Evolutionary conservation across 2,888 invertebrate species (phyloP).

Genomic region (Loripinus fragilis): DNA sequence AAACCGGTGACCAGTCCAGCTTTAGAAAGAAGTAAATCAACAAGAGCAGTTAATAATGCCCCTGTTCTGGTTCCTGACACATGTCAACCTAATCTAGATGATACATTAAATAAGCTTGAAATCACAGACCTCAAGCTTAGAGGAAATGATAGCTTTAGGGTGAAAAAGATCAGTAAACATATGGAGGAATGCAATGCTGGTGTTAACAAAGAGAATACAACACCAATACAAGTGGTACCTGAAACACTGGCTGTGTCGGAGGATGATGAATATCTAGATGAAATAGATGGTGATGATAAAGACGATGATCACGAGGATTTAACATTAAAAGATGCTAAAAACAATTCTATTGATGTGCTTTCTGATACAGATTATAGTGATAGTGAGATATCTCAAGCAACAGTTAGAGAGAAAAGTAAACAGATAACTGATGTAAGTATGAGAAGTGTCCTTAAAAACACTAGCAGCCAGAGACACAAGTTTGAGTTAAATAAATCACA

Average conservation of each 20-base stretch:
- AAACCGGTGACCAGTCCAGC: not conserved
- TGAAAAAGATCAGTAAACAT: not conserved
- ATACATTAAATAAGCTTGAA: slow-evolving; percentile 5
- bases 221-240: slow-evolving; percentile 40
- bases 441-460: slow-evolving; percentile 47
- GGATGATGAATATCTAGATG: slow-evolving; percentile 29
- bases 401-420: slow-evolving; percentile 2
- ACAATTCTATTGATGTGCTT: slow-evolving; percentile 10
- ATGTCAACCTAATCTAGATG: slow-evolving; percentile 42
- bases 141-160: not conserved
- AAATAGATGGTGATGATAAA: not conserved
- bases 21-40: not conserved
- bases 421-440: slow-evolving; percentile 41
- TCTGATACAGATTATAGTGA: slow-evolving; percentile 30
- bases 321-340: not conserved
- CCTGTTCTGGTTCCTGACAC: slow-evolving; percentile 55
- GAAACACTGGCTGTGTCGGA: slow-evolving; percentile 52
- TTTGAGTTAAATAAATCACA: not conserved
- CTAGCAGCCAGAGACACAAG: slow-evolving; percentile 21
- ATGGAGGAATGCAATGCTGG: not conserved
- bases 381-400: not conserved
- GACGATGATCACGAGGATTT: not conserved
- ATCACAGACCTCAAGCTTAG: not conserved
- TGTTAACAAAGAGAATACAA: not conserved
- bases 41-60: not conserved